Evolutionary conservation across 2,113 vertebrate genomes (phyloP).

Genomic region (Corydoras maculifer): DNA sequence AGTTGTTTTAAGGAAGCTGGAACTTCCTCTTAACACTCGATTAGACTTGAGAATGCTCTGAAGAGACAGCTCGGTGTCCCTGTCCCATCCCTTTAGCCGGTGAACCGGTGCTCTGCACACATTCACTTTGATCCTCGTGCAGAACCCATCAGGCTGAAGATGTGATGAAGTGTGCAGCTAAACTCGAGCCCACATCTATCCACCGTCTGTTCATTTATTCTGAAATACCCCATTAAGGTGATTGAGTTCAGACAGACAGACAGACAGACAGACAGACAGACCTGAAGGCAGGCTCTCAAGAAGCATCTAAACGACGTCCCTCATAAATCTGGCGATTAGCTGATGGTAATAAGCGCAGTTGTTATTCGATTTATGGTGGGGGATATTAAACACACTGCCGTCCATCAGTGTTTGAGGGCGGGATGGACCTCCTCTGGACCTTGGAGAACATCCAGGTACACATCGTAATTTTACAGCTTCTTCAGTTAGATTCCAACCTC

Average conservation of each 20-base stretch:
- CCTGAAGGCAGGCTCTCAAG: neutral
- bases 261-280: neutral
- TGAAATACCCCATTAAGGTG: slow-evolving; percentile 33
- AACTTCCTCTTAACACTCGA: slow-evolving; percentile 3
- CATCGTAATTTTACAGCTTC: slow-evolving; percentile 20
- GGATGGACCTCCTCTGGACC: neutral
- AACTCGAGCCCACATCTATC: neutral
- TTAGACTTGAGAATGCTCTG: slow-evolving; percentile 11
- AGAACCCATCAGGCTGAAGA: slow-evolving; percentile 16
- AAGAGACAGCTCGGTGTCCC: neutral
- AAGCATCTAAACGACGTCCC: slow-evolving; percentile 10
- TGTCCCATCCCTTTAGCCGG: neutral
- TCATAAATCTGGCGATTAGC: slow-evolving; percentile 27
- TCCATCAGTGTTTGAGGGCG: neutral
- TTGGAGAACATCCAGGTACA: slow-evolving; percentile 25
- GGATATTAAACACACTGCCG: slow-evolving; percentile 3
- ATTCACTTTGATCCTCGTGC: neutral
- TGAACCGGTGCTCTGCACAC: neutral
- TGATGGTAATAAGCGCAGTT: slow-evolving; percentile 29
- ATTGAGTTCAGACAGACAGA: slow-evolving; percentile 13
- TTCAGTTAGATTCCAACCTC: neutral
- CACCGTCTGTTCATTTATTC: neutral
- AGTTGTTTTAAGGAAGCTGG: neutral
- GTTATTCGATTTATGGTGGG: slow-evolving; percentile 35
- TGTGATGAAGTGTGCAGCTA: slow-evolving; percentile 19